These are phyloP conservation scores for Nebria brevicollis DNA, from an alignment of 2,888 invertebrate species.

Conservation along the genomic window DNA sequence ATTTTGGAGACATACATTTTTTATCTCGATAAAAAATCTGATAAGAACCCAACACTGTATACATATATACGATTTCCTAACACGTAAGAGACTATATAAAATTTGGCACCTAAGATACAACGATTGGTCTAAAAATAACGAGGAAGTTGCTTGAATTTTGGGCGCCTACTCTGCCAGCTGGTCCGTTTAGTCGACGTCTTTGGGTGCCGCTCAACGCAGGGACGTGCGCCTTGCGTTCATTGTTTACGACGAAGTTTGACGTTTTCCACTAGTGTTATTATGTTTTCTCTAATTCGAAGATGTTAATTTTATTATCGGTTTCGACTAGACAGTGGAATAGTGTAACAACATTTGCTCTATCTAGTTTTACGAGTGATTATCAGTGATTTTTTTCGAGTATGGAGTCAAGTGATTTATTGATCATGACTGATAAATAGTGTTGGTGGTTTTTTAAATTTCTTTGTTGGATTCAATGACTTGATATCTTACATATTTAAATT, in stretches of 20 bases:
- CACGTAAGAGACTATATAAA: neutral
- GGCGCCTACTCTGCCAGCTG: neutral
- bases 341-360: neutral
- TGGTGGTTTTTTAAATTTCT: neutral
- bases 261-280: neutral
- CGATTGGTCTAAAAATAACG: neutral
- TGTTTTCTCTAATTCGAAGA: neutral
- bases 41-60: too few species aligned
- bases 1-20: neutral
- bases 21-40: neutral
- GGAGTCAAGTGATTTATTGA: neutral
- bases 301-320: neutral
- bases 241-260: constrained; percentile 1
- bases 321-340: neutral
- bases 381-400: neutral
- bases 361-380: neutral
- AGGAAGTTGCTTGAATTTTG: neutral
- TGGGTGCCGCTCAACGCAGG: neutral
- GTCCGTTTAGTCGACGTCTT: constrained; percentile 1
- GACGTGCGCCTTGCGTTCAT: neutral
- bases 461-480: neutral
- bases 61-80: neutral
- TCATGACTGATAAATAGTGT: neutral
- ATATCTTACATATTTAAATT: neutral
- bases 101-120: neutral